Evolutionary conservation across 2,888 invertebrate genomes (phyloP).

Genomic region (Metacarcinus magister): DNA sequence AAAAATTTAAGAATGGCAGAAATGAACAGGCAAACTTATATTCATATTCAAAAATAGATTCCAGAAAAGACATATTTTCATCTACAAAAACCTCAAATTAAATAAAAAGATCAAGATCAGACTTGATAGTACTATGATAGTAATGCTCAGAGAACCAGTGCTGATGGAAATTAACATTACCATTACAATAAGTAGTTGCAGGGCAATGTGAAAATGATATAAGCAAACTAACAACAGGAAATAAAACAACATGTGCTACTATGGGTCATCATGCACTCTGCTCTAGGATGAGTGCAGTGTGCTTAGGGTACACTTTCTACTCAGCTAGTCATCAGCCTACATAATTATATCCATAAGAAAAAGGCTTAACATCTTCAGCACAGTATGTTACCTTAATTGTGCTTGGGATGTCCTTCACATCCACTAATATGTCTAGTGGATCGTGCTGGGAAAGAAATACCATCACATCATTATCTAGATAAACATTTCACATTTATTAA

Average conservation of each 20-base stretch:
- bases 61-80: background rate
- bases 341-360: background rate
- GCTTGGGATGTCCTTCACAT: slow-evolving; percentile 70
- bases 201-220: background rate
- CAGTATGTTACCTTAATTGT: slow-evolving; percentile 70
- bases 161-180: background rate
- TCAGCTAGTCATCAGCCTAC: background rate
- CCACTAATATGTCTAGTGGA: slow-evolving; percentile 76
- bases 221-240: background rate
- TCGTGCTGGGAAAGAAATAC: slow-evolving; percentile 70
- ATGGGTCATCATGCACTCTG: background rate
- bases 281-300: background rate
- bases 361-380: background rate
- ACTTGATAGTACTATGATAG: background rate
- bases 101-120: background rate
- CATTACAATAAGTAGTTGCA: background rate
- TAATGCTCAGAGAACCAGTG: background rate
- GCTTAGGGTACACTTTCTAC: background rate
- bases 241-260: background rate
- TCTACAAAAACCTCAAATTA: background rate
- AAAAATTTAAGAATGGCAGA: background rate
- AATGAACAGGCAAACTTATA: background rate
- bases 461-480: background rate
- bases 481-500: background rate
- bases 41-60: background rate